Percentiles rank a stretch among this genome's conserved stretches.
Evolutionary conservation across 2,888 invertebrate genomes (phyloP).

Genomic region (Dastarcus helophoroides): DNA sequence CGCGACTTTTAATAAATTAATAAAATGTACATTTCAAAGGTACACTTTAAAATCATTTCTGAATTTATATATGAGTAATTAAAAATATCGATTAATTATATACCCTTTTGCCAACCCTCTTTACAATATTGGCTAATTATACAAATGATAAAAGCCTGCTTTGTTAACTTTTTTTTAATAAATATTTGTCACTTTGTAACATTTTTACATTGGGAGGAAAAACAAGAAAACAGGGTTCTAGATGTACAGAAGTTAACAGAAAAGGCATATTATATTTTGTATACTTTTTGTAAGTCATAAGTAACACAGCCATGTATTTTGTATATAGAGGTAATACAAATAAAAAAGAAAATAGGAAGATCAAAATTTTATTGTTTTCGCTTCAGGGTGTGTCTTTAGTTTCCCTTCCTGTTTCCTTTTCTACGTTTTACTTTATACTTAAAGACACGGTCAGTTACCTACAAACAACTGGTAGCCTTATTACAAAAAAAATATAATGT

Average conservation of each 20-base stretch:
- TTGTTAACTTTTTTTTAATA: conserved; percentile 28
- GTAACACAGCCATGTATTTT: conserved; percentile 28
- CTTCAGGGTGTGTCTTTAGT: too few species aligned
- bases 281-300: conserved; percentile 20
- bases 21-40: conserved; percentile 28
- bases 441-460: conserved; percentile 27
- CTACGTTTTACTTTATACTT: conserved; percentile 2
- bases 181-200: too few species aligned
- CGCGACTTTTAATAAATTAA: conserved; percentile 28
- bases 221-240: too few species aligned
- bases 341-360: too few species aligned
- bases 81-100: conserved; percentile 24
- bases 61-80: conserved; percentile 24
- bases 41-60: conserved; percentile 26
- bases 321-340: conserved; percentile 12
- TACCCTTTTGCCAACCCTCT: conserved; percentile 6
- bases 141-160: conserved; percentile 6
- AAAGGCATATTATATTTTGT: conserved; percentile 22
- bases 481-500: conserved; percentile 22
- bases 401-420: too few species aligned
- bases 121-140: conserved; percentile 3
- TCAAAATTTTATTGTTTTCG: too few species aligned
- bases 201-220: too few species aligned
- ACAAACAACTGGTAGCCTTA: conserved; percentile 23
- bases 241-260: conserved; percentile 30